Evolutionary conservation across 2,888 invertebrate genomes (phyloP).

Genomic region (Axea sp.): DNA sequence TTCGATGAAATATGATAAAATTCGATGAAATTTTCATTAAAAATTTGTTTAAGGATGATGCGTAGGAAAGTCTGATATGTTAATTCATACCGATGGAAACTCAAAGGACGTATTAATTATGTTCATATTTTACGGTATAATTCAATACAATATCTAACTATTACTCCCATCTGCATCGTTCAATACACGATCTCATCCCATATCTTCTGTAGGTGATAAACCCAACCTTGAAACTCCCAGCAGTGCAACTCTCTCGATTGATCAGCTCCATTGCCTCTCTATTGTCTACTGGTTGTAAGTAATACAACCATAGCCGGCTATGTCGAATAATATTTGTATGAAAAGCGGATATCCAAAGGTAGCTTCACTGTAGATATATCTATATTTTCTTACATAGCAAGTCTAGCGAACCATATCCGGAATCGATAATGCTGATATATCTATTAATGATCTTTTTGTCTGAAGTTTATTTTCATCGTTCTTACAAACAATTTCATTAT

Average conservation of each 20-base stretch:
- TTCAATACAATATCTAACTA: slow-evolving; percentile 33
- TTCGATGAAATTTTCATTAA: slow-evolving; percentile 36
- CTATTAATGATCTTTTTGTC: slow-evolving; percentile 29
- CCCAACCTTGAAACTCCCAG: slow-evolving; percentile 30
- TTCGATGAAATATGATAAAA: slow-evolving; percentile 19
- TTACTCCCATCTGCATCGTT: slow-evolving; percentile 41
- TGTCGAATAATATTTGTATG: slow-evolving; percentile 52
- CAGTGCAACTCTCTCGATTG: slow-evolving; percentile 43
- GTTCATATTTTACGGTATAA: slow-evolving; percentile 40
- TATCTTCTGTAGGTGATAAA: slow-evolving; percentile 26
- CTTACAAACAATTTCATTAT: slow-evolving; percentile 9
- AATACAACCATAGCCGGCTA: slow-evolving; percentile 32
- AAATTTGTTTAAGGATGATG: slow-evolving; percentile 1
- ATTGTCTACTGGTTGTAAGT: slow-evolving; percentile 37
- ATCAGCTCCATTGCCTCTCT: slow-evolving; percentile 48
- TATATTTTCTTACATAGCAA: slow-evolving; percentile 31
- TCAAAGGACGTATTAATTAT: slow-evolving; percentile 33
- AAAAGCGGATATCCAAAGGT: slow-evolving; percentile 33
- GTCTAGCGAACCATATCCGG: slow-evolving; percentile 24
- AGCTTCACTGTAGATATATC: slow-evolving; percentile 22
- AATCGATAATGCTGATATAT: slow-evolving; percentile 32
- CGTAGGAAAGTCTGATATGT: neutral
- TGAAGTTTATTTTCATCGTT: slow-evolving; percentile 4
- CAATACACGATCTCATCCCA: slow-evolving; percentile 19
- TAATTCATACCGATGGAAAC: slow-evolving; percentile 13